Base-by-base conservation (phyloP, 92 coral and sea anemone species). In the Blastomussa wellsi region DNA sequence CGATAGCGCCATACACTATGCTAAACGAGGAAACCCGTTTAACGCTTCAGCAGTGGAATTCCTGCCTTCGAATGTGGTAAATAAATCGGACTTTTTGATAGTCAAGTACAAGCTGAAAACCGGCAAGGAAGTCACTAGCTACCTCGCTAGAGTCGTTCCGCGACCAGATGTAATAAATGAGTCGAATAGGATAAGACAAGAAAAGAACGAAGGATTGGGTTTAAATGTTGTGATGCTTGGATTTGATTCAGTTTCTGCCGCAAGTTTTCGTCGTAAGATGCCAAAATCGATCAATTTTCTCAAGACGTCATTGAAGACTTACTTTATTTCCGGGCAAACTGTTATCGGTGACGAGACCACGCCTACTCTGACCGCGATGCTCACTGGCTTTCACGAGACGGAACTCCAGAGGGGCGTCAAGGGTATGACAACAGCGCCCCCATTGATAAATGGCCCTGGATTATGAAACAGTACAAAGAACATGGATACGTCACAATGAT, bases 361-460 rank as follows among this genome's bases (percentile, higher is more conserved):
- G 20, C 98, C 98, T n/a, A 88, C 91, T 4, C 82, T 95, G 85
- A 90, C 95, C n/a, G 98, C 98, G 7, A 70, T 95, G 44, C 94
- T 95, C 16, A 94, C 98, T 12, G 98, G 98, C n/a, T 59, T 87
- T 66, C 80, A 82, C 67, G 96, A 88, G 82, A 89, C 90, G 31
- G 90, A 81, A 37, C 76, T 87, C 29, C 98, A 0, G 98, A 95
- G 74, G 98, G 94, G 0, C 89, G 98, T 26, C 88, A 84, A 26
- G 89, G 95, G 42, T 84, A 57, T 66, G 78, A 67, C 38, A 91
- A 90, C 52, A 89, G 93, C 36, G 72, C 80, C 26, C 87, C 94
- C n/a, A 71, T 93, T 49, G 98, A 95, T 66, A 76, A 92, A 2
- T 95, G 98, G 98, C 98, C 98, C n/a, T 95, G 98, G 98, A 42